phyloP scores from a whole-genome alignment of 1,140 invertebrate genomes.

The Helicoverpa armigera region DNA sequence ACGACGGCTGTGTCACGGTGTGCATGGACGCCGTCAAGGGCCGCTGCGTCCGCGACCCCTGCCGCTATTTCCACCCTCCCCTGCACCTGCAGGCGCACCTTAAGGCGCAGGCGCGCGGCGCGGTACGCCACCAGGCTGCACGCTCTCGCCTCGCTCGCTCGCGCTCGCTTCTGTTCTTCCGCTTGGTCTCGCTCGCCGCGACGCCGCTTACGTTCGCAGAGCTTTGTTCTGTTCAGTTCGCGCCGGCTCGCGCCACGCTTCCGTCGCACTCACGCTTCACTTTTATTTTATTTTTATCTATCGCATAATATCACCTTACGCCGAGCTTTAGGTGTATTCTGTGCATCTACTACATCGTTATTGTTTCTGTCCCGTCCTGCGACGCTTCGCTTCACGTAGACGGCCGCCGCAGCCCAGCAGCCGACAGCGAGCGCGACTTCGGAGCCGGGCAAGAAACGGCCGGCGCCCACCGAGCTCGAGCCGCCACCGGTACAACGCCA shows the following conservation, averaged over 20 bases:
- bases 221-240: slow-evolving; percentile 83
- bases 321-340: slow-evolving; percentile 87
- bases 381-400: slow-evolving; percentile 87
- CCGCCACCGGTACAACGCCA: slow-evolving; percentile 82
- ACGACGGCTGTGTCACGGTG: slow-evolving; percentile 98
- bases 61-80: slow-evolving; percentile 99
- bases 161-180: slow-evolving; percentile 84
- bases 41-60: slow-evolving; percentile 97
- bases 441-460: slow-evolving; percentile 83
- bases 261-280: slow-evolving; percentile 86
- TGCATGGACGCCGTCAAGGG: slow-evolving; percentile 99
- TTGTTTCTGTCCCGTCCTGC: slow-evolving; percentile 86
- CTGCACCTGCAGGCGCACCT: slow-evolving; percentile 99
- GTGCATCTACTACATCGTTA: slow-evolving; percentile 87
- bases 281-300: slow-evolving; percentile 84
- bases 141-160: slow-evolving; percentile 83
- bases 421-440: slow-evolving; percentile 79
- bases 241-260: slow-evolving; percentile 83
- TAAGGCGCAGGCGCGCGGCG: slow-evolving; percentile 98
- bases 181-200: slow-evolving; percentile 84
- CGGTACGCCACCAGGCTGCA: slow-evolving; percentile 93
- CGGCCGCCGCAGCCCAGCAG: slow-evolving; percentile 83
- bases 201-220: slow-evolving; percentile 84
- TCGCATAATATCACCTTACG: slow-evolving; percentile 85
- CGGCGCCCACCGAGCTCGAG: slow-evolving; percentile 83